phyloP scores from a whole-genome alignment of 2,113 vertebrate genomes.

The Cyphomyrus discorhynchus region DNA sequence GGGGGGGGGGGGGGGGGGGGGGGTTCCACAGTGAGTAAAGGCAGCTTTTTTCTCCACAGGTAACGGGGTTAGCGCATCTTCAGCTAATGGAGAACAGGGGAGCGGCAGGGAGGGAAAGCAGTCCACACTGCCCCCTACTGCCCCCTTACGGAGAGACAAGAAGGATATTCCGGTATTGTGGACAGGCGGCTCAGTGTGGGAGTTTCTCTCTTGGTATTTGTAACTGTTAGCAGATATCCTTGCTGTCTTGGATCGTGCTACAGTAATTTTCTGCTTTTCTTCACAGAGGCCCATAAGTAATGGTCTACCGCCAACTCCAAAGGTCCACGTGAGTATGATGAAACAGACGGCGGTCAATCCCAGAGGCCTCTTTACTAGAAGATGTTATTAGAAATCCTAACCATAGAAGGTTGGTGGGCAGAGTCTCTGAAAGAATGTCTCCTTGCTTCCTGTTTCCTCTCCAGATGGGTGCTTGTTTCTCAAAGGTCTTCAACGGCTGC shows the following conservation, averaged over 20 bases:
- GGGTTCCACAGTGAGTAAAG: neutral
- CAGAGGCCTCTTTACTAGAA: neutral
- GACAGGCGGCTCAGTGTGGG: neutral
- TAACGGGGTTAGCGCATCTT: conserved; percentile 75
- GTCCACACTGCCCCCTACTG: conserved; percentile 70
- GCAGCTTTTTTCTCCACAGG: conserved; percentile 57
- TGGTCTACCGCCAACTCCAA: conserved; percentile 92
- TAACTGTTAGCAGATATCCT: neutral
- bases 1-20: no score
- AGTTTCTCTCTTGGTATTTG: neutral
- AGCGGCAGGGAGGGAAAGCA: conserved; percentile 63
- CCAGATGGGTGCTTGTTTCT: conserved; percentile 98
- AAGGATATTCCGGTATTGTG: conserved; percentile 76
- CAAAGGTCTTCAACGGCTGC: conserved; percentile 97
- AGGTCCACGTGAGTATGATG: conserved; percentile 89
- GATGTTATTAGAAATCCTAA: neutral
- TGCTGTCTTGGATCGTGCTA: neutral
- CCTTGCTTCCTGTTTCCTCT: neutral
- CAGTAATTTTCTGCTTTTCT: neutral
- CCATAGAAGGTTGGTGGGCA: neutral
- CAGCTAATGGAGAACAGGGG: conserved; percentile 79
- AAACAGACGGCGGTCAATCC: neutral
- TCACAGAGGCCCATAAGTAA: conserved; percentile 88
- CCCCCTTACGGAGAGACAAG: conserved; percentile 73
- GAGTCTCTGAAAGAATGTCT: neutral